Conservation (phyloP, 2,797 vertebrate species). For the Trachops cirrhosus region DNA sequence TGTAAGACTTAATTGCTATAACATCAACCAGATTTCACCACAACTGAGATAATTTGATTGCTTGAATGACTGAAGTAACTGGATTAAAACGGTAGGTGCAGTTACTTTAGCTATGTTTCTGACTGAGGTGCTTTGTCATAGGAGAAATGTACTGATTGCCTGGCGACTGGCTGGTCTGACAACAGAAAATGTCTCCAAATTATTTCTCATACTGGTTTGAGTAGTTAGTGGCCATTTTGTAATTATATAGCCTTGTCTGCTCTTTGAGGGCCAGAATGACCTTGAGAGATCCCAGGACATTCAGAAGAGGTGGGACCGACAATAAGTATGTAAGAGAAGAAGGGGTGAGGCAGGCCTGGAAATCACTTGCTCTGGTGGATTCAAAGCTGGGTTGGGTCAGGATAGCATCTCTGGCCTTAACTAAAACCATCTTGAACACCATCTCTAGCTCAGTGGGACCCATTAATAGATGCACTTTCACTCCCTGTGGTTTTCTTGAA, state of each 20-base stretch:
- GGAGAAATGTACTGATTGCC: not conserved
- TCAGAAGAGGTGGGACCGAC: not conserved
- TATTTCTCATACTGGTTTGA: not conserved
- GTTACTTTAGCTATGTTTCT: not conserved
- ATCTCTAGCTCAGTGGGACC: not conserved
- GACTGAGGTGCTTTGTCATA: not conserved
- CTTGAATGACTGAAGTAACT: constrained; percentile 22
- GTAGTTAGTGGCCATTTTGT: not conserved
- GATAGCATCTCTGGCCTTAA: not conserved
- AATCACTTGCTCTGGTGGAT: not conserved
- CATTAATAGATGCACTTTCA: not conserved
- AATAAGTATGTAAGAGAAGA: not conserved
- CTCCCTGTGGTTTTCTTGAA: not conserved
- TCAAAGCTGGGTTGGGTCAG: not conserved
- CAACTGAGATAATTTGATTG: constrained; percentile 23
- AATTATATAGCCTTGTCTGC: not conserved
- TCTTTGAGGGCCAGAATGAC: not conserved
- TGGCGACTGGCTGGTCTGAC: not conserved
- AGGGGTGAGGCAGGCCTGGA: not conserved
- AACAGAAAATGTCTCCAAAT: not conserved
- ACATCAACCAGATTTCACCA: constrained; percentile 46
- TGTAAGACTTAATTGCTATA: constrained; percentile 39
- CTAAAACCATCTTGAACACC: not conserved
- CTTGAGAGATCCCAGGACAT: not conserved
- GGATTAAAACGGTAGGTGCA: not conserved